Evolutionary conservation across 2,888 invertebrate genomes (phyloP), one percentile per base, ranked within the genome.

Genomic region (Hybos culiciformis): DNA sequence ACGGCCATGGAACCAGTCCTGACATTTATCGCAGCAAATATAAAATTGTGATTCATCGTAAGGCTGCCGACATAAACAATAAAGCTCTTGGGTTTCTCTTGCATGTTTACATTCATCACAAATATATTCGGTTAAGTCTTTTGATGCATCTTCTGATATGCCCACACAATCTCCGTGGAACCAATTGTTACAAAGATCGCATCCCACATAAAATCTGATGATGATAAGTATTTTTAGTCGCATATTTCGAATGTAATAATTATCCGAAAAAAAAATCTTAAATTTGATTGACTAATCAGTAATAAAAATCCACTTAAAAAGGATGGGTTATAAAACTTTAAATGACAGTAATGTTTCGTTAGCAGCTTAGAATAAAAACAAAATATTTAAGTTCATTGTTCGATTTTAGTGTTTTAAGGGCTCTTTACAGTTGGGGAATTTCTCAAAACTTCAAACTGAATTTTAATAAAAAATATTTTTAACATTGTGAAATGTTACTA

Each of bases 31-130:
- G 66, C 98, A 98, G 62, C 94, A 96, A 58, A 98, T 94, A 67
- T 97, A 98, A 74, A 97, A 97, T 67, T 93, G 91, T 59, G 91
- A 87, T 69, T 93, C 92, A 68, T 97, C 94, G 63, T 97, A 97
- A 12, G 94, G 94, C 61, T 92, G 91, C 56, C 83, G 79, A 66
- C 97, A 98, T 39, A 96, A 74, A 65, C 97, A 98, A 67, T 92
- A 98, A 14, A 97, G 73, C 61, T 94, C 93, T 61, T 92, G 83
- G 1, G 86, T 84, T 56, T 88, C 87, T 51, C 80, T 75, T 3
- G 90, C 87, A 53, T 84, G 83, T 46, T 80, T 77, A 60, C 91
- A 91, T 59, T 88, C 88, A 14, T 75, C 74, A 59, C 91, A 91
- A 50, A 88, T 78, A 66, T 90, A 97, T 61, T 91, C 87, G 38